Percentiles rank a stretch among this genome's conserved stretches.
Conservation (phyloP, 2,888 invertebrate genomes). For the Megamerina dolium region DNA sequence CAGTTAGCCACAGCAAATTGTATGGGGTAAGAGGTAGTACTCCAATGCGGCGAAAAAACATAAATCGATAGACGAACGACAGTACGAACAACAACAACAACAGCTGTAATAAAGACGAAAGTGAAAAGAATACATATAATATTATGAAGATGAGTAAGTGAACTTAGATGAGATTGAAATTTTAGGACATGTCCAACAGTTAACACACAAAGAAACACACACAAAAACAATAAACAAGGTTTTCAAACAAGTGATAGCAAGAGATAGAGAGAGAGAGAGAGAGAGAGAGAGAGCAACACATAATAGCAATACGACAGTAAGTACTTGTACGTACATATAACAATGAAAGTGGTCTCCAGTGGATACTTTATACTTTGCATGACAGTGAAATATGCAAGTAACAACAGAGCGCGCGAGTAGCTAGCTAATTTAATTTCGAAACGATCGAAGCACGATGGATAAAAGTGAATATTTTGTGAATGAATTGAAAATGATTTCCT, state of each 20-base stretch:
- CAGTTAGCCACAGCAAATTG: too few species aligned
- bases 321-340: background rate
- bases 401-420: too few species aligned
- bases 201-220: background rate
- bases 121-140: background rate
- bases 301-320: background rate
- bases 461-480: too few species aligned
- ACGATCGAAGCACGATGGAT: too few species aligned
- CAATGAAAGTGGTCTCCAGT: background rate
- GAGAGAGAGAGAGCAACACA: background rate
- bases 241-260: background rate
- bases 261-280: background rate
- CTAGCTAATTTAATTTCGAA: too few species aligned
- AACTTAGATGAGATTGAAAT: slow-evolving; percentile 2
- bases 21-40: too few species aligned
- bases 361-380: background rate
- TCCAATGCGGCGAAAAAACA: too few species aligned
- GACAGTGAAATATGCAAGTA: slow-evolving; percentile 2
- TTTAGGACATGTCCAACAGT: slow-evolving; percentile 1
- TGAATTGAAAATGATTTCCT: too few species aligned
- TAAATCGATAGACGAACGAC: too few species aligned
- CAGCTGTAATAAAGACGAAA: background rate
- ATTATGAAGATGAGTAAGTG: background rate
- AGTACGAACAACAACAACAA: background rate
- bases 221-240: background rate